Conservation (phyloP, 2,113 vertebrate genomes). For the Laticauda laticaudata region DNA sequence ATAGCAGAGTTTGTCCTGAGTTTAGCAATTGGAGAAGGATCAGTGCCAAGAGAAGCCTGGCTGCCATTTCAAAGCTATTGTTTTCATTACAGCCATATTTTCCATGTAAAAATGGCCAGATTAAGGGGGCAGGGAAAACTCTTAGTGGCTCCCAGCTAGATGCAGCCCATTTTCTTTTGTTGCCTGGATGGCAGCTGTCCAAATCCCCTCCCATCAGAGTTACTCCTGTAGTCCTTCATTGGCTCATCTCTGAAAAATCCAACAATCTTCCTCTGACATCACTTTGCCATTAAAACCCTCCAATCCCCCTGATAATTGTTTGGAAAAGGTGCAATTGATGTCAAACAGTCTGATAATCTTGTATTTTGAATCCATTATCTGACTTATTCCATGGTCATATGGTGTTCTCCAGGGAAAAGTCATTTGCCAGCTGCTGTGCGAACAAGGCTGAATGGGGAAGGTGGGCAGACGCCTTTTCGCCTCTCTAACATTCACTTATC, state of each 20-base stretch:
- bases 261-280: not conserved
- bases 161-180: not conserved
- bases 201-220: not conserved
- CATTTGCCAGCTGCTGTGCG: not conserved
- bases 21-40: not conserved
- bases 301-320: slow-evolving; percentile 3
- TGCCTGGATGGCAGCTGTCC: not conserved
- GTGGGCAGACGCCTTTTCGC: too few species aligned
- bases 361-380: accelerated
- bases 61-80: not conserved
- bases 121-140: not conserved
- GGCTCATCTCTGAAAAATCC: not conserved
- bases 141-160: not conserved
- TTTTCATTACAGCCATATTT: not conserved
- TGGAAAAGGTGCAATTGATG: slow-evolving; percentile 12
- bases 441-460: accelerated
- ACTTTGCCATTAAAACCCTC: not conserved
- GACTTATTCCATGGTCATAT: not conserved
- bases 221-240: accelerated
- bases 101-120: not conserved
- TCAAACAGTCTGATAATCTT: slow-evolving; percentile 39
- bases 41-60: not conserved
- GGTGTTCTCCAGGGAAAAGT: accelerated
- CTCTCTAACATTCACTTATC: not conserved
- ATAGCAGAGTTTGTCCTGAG: not conserved